Evolutionary conservation across 2,888 invertebrate genomes (phyloP).

Genomic region (Phengaris arion): DNA sequence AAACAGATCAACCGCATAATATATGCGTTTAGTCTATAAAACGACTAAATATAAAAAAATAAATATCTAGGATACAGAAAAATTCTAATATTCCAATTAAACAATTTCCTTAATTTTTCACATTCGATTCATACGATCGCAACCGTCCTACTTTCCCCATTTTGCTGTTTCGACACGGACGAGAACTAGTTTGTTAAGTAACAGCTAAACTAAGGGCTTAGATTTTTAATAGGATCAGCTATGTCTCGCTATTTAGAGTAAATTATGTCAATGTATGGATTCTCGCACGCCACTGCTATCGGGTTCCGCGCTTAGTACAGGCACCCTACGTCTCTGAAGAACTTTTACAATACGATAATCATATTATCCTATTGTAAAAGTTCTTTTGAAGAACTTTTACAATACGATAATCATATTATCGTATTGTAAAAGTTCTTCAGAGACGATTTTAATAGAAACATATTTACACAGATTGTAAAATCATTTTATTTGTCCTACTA

Average conservation of each 20-base stretch:
- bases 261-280: not conserved
- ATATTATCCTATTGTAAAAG: too few species aligned
- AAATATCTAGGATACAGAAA: not conserved
- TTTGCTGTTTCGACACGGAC: constrained; percentile 43
- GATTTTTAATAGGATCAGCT: constrained; percentile 16
- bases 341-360: not conserved
- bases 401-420: too few species aligned
- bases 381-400: too few species aligned
- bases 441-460: too few species aligned
- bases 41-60: too few species aligned
- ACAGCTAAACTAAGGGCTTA: constrained; percentile 31
- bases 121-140: constrained; percentile 38
- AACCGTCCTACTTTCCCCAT: constrained; percentile 46
- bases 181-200: constrained; percentile 45
- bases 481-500: too few species aligned
- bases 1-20: too few species aligned
- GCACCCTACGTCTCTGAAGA: not conserved
- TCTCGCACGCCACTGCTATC: not conserved
- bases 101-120: constrained; percentile 45
- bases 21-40: too few species aligned
- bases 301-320: too few species aligned
- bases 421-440: too few species aligned
- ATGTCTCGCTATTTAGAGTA: not conserved
- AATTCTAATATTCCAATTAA: constrained; percentile 34
- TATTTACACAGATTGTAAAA: too few species aligned